phyloP scores from a whole-genome alignment of 2,888 invertebrate species.

The Hypselothyrea guttata region DNA sequence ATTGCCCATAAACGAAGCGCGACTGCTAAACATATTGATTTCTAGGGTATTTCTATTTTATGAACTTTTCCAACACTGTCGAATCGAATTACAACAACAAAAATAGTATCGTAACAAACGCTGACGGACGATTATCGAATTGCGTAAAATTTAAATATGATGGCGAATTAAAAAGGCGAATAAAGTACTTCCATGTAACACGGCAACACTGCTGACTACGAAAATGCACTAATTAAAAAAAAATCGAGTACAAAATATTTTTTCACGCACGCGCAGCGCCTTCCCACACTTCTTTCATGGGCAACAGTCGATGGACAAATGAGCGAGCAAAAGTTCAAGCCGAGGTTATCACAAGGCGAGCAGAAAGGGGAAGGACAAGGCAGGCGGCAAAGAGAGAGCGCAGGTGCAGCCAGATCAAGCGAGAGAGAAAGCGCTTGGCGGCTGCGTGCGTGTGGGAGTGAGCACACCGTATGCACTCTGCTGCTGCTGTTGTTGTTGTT shows the following conservation, averaged over 20 bases:
- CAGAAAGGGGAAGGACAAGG: background rate
- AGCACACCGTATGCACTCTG: too few species aligned
- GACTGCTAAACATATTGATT: constrained; percentile 71
- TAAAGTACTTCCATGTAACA: constrained; percentile 60
- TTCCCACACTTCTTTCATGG: constrained; percentile 59
- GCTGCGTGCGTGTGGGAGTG: too few species aligned
- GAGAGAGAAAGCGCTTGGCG: too few species aligned
- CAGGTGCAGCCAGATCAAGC: background rate
- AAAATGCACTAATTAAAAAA: constrained; percentile 70
- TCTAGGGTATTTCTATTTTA: constrained; percentile 12
- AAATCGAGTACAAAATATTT: constrained; percentile 51
- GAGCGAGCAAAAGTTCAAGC: constrained; percentile 61
- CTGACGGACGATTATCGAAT: constrained; percentile 44
- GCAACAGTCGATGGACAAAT: constrained; percentile 78
- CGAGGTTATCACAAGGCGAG: background rate
- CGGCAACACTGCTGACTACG: constrained; percentile 59
- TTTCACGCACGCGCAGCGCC: constrained; percentile 63
- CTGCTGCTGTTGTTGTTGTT: too few species aligned
- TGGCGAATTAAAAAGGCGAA: constrained; percentile 18
- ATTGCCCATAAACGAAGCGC: constrained; percentile 79
- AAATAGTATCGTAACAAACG: constrained; percentile 46
- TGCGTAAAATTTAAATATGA: constrained; percentile 2
- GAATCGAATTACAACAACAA: constrained; percentile 55
- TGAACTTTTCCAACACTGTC: constrained; percentile 53
- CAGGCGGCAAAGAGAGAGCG: background rate